These are phyloP conservation scores for Phalanger gymnotis DNA, from an alignment of 2,797 vertebrate genomes.

Conservation along the genomic window DNA sequence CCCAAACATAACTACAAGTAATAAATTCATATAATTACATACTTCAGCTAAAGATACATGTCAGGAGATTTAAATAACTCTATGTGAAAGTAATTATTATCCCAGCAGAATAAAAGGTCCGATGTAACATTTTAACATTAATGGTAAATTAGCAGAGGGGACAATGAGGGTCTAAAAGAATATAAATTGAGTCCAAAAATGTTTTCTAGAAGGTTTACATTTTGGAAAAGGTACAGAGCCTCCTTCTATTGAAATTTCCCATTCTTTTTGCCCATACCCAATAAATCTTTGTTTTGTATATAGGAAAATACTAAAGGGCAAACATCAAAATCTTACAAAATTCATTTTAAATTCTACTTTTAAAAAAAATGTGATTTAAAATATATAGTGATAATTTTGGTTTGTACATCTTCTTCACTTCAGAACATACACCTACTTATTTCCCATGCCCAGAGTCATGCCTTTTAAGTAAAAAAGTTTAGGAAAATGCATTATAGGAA, in stretches of 20 bases:
- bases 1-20: constrained; percentile 10
- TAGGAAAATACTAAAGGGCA: neutral
- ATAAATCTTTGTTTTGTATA: neutral
- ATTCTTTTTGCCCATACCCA: neutral
- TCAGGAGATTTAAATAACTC: constrained; percentile 35
- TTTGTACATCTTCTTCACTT: too few species aligned
- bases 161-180: neutral
- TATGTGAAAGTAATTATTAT: constrained; percentile 41
- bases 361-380: too few species aligned
- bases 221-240: neutral
- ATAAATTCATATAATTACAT: constrained; percentile 42
- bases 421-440: too few species aligned
- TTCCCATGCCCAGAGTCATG: too few species aligned
- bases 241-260: neutral
- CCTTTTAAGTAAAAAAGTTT: too few species aligned
- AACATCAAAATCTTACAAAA: neutral
- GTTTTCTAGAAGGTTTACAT: constrained; percentile 24
- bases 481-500: too few species aligned
- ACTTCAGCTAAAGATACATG: constrained; percentile 36
- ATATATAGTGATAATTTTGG: neutral
- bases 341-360: neutral
- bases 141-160: constrained; percentile 46
- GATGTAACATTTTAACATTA: constrained; percentile 57
- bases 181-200: constrained; percentile 39
- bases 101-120: constrained; percentile 28